These are phyloP conservation scores for Caenorhabditis brenneri DNA, from an alignment of 1,140 invertebrate species.

Conservation along the genomic window DNA sequence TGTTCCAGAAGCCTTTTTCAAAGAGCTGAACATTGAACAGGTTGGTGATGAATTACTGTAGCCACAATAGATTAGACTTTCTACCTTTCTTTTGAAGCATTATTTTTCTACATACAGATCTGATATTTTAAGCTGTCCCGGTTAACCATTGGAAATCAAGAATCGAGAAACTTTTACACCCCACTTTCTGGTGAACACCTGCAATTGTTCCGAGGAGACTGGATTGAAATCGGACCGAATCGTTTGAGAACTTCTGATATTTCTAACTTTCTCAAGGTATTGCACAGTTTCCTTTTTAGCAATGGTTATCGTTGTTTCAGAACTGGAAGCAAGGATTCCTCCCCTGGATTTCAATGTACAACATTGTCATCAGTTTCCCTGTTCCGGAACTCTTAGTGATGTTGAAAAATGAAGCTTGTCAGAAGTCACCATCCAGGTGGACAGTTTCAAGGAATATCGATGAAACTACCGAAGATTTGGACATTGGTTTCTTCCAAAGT, in stretches of 20 bases:
- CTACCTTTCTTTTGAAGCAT: too few relatives aligned
- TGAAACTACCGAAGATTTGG: background rate
- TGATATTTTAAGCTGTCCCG: background rate
- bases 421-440: background rate
- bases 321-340: background rate
- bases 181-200: background rate
- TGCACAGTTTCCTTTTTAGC: background rate
- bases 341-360: background rate
- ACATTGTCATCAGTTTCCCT: background rate
- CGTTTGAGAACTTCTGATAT: background rate
- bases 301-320: background rate
- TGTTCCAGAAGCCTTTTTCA: background rate
- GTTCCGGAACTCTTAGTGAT: background rate
- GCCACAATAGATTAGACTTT: too few relatives aligned
- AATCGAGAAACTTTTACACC: background rate
- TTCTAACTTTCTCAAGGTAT: background rate
- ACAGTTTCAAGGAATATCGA: background rate
- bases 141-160: background rate
- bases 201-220: background rate
- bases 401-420: background rate
- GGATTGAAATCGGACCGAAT: background rate
- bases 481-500: background rate
- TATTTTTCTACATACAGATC: too few relatives aligned
- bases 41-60: too few relatives aligned
- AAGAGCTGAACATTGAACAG: background rate